Evolutionary conservation across 2,888 invertebrate species (phyloP).

Genomic region (Graphium colonna): DNA sequence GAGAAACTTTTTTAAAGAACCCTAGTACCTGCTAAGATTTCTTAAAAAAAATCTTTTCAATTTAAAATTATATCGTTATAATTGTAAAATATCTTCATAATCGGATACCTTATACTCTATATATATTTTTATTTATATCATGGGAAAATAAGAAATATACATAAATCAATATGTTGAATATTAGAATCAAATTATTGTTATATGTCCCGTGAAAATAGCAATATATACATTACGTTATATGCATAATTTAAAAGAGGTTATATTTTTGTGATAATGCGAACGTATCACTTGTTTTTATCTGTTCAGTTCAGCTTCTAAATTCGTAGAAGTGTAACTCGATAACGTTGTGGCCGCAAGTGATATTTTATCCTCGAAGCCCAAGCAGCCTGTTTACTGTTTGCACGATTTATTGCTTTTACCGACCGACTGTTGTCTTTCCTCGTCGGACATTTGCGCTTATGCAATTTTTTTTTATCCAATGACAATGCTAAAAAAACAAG

Average conservation of each 20-base stretch:
- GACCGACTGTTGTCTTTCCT: constrained; percentile 13
- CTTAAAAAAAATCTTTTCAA: no score
- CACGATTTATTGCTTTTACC: constrained; percentile 16
- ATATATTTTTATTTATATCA: no score
- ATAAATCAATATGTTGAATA: no score
- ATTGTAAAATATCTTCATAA: no score
- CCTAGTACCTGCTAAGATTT: no score
- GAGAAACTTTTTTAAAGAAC: no score
- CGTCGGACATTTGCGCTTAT: constrained; percentile 4
- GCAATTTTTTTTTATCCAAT: constrained; percentile 6
- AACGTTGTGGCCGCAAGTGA: constrained; percentile 36
- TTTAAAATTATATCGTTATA: no score
- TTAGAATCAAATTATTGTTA: no score
- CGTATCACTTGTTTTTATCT: constrained; percentile 11
- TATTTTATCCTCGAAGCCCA: constrained; percentile 33
- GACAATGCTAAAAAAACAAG: constrained; percentile 4
- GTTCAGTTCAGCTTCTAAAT: constrained; percentile 29
- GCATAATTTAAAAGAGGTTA: background rate
- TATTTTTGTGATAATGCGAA: background rate
- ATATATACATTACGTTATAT: background rate
- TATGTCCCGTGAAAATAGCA: no score
- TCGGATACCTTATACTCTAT: no score
- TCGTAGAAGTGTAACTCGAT: constrained; percentile 38
- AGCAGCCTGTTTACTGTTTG: constrained; percentile 22
- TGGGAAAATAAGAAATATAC: no score